Evolutionary conservation across 2,888 invertebrate species (phyloP), one percentile per base, ranked within the genome.

Genomic region (Drosophila nr. medialis): DNA sequence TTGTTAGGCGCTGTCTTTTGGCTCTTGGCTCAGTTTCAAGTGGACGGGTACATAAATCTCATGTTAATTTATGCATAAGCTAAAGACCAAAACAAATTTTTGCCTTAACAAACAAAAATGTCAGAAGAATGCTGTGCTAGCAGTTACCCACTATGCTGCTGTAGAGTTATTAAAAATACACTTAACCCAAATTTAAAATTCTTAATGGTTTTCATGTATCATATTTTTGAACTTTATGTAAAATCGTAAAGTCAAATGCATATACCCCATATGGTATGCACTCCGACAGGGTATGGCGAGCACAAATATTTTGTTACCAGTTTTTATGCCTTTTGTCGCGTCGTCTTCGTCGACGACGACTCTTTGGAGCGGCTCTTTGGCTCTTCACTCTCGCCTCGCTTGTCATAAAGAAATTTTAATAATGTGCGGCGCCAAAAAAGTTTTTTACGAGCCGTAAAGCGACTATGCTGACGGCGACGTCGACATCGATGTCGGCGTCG

Each of bases 321-420:
- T 86, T 86, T 86, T 86, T 90, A 90, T 85, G 84, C 75, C 79
- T 85, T 89, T 87, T 87, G 84, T 89, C 90, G 90, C 87, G 89
- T 88, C 79, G 74, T 64, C 66, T 65, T 60, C 69, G 63, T 67
- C 70, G 86, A 64, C 69, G 66, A 69, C 72, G 77, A 63, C 81
- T 75, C 83, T 75, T 58, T 34, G 63, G 69, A 66, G 80, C 86
- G 68, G 61, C 71, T 81, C 80, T 80, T 66, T 58, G 36, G 62
- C 66, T 64, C 69, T 64, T 42, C 64, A 48, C 74, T 68, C 66
- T 69, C 64, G 73, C 48, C 71, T 77, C 75, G 89, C 72, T 85
- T 90, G 86, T 86, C 90, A 86, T 86, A 90, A 86, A 83, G 80
- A 80, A 83, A 90, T 88, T 90, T 89, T 91, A 91, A 90, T 89